phyloP scores from a whole-genome alignment of 1,140 invertebrate genomes.

The Psix sp. region DNA sequence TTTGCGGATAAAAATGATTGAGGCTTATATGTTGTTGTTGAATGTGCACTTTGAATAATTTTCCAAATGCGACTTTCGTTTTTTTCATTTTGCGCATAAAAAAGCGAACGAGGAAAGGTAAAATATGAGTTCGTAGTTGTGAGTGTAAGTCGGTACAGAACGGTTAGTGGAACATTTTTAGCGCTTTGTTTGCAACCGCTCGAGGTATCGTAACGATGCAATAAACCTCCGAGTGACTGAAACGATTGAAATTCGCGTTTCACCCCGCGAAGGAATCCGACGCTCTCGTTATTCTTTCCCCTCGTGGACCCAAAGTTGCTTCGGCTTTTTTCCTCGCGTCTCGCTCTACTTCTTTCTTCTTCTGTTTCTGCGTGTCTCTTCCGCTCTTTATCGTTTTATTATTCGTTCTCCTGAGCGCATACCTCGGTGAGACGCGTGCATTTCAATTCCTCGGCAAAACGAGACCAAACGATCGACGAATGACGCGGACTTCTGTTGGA shows the following conservation, averaged over 20 bases:
- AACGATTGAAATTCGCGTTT: conserved; percentile 54
- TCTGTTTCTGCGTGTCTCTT: background rate
- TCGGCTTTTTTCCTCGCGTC: background rate
- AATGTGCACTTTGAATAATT: too few relatives aligned
- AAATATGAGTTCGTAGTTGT: background rate
- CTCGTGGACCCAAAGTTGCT: conserved; percentile 10
- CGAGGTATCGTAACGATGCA: conserved; percentile 47
- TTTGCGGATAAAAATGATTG: too few relatives aligned
- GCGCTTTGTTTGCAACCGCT: conserved; percentile 41
- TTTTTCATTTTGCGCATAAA: too few relatives aligned
- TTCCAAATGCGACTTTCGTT: too few relatives aligned
- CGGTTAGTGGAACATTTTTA: conserved; percentile 18
- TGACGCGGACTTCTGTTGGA: conserved; percentile 23
- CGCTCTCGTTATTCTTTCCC: conserved; percentile 46
- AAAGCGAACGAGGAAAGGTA: too few relatives aligned
- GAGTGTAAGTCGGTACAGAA: background rate
- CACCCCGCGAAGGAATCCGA: conserved; percentile 37
- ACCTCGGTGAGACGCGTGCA: conserved; percentile 14
- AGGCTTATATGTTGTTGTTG: too few relatives aligned
- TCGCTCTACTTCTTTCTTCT: background rate
- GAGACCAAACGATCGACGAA: conserved; percentile 40
- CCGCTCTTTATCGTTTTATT: conserved; percentile 29
- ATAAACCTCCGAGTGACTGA: conserved; percentile 52
- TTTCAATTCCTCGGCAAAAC: conserved; percentile 30
- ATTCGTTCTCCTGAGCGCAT: conserved; percentile 21